Percentiles rank a stretch among this genome's conserved stretches.
Conservation (phyloP, 30 jellyfish, hydroid and myxozoan genomes). For the Morbakka virulenta region DNA sequence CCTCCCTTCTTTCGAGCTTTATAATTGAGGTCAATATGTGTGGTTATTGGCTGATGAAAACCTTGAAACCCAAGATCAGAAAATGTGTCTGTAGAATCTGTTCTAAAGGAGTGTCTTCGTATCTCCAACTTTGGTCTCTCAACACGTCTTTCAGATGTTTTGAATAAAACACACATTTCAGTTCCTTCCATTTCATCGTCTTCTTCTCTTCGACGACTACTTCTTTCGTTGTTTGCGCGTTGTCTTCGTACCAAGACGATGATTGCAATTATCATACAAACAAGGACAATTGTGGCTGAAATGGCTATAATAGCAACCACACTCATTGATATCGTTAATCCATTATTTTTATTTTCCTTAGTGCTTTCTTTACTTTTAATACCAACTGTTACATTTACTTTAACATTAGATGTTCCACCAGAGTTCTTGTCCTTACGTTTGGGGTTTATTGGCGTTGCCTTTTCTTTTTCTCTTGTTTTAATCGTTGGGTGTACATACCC, state of each 20-base stretch:
- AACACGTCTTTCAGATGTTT: conserved; percentile 51
- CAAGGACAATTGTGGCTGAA: conserved; percentile 91
- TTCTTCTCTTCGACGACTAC: conserved; percentile 43
- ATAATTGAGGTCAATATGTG: conserved; percentile 91
- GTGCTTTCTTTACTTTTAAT: conserved; percentile 11
- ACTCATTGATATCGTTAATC: conserved; percentile 90
- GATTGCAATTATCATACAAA: conserved; percentile 87
- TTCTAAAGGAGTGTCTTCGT: conserved; percentile 76
- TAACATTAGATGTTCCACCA: conserved; percentile 15
- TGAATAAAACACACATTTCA: conserved; percentile 94
- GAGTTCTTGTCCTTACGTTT: background rate
- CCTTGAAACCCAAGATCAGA: conserved; percentile 84
- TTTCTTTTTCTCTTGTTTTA: background rate
- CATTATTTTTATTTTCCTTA: conserved; percentile 50
- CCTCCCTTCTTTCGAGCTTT: conserved; percentile 69
- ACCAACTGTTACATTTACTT: conserved; percentile 45
- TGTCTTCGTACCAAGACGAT: conserved; percentile 83
- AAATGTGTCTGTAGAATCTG: conserved; percentile 83
- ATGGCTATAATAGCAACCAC: conserved; percentile 85
- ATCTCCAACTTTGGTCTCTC: conserved; percentile 89
- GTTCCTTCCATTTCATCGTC: conserved; percentile 73
- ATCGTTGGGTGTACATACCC: background rate
- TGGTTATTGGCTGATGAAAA: conserved; percentile 86
- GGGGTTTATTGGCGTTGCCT: background rate
- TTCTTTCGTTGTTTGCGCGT: conserved; percentile 21